These are phyloP conservation scores for Ganaspis brasiliensis DNA, from an alignment of 2,888 invertebrate species.

Conservation along the genomic window DNA sequence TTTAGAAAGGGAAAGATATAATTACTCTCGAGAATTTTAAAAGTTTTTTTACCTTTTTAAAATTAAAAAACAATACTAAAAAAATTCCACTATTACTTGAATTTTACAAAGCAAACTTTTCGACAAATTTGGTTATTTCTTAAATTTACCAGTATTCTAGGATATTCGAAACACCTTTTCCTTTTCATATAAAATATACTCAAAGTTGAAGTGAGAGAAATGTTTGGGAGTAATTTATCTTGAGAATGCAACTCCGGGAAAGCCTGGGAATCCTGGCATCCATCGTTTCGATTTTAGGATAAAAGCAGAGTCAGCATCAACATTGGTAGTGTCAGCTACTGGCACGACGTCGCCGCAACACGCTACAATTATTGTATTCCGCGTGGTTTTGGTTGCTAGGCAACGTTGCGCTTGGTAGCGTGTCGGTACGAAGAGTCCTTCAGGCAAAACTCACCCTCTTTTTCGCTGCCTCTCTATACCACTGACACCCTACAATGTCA, in stretches of 20 bases:
- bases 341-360: slow-evolving; percentile 42
- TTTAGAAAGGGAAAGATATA: too few relatives aligned
- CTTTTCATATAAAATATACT: too few relatives aligned
- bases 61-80: too few relatives aligned
- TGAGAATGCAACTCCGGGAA: slow-evolving; percentile 4
- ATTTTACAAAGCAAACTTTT: too few relatives aligned
- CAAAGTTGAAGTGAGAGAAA: not conserved
- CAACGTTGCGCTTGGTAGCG: slow-evolving; percentile 60
- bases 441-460: slow-evolving; percentile 36
- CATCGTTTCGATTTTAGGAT: slow-evolving; percentile 23
- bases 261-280: slow-evolving; percentile 20
- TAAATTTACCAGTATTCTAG: too few relatives aligned
- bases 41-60: too few relatives aligned
- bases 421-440: slow-evolving; percentile 24
- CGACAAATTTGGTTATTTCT: too few relatives aligned
- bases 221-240: slow-evolving; percentile 5
- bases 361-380: slow-evolving; percentile 61
- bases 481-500: slow-evolving; percentile 14
- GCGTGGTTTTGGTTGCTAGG: slow-evolving; percentile 62
- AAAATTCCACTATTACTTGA: too few relatives aligned
- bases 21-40: too few relatives aligned
- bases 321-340: slow-evolving; percentile 37
- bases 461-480: slow-evolving; percentile 21
- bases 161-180: too few relatives aligned
- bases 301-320: slow-evolving; percentile 41